Evolutionary conservation across 1,140 invertebrate genomes (phyloP).

Genomic region (Scaptomyza pallida): DNA sequence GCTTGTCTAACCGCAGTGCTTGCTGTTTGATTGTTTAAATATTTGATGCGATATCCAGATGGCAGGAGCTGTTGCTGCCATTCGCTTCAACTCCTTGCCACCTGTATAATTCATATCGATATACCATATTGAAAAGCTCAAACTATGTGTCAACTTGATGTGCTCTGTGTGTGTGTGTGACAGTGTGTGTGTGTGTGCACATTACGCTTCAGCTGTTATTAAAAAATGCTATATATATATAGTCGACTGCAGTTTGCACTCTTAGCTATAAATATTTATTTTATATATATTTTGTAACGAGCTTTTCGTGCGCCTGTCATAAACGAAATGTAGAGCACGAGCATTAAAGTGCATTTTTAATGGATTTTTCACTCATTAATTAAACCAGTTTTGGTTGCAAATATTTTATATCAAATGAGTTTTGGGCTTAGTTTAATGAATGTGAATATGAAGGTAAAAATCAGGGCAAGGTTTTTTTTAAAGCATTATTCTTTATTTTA

Average conservation of each 20-base stretch:
- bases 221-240: background rate
- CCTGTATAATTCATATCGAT: conserved; percentile 44
- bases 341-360: too few relatives aligned
- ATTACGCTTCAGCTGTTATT: too few relatives aligned
- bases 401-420: too few relatives aligned
- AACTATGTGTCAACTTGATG: background rate
- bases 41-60: conserved; percentile 65
- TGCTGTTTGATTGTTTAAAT: conserved; percentile 76
- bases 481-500: too few relatives aligned
- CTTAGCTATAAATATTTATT: conserved; percentile 2
- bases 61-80: conserved; percentile 40
- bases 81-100: conserved; percentile 5
- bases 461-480: too few relatives aligned
- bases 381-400: too few relatives aligned
- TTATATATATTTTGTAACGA: background rate
- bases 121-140: conserved; percentile 8
- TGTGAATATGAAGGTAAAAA: too few relatives aligned
- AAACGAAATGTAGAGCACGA: too few relatives aligned
- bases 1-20: conserved; percentile 49
- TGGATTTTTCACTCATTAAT: too few relatives aligned
- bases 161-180: background rate
- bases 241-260: background rate
- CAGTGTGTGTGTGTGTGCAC: background rate
- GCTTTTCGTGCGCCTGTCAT: background rate
- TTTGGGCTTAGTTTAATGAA: too few relatives aligned